phyloP scores from a whole-genome alignment of 2,888 invertebrate species.

The Tipula vernalis region DNA sequence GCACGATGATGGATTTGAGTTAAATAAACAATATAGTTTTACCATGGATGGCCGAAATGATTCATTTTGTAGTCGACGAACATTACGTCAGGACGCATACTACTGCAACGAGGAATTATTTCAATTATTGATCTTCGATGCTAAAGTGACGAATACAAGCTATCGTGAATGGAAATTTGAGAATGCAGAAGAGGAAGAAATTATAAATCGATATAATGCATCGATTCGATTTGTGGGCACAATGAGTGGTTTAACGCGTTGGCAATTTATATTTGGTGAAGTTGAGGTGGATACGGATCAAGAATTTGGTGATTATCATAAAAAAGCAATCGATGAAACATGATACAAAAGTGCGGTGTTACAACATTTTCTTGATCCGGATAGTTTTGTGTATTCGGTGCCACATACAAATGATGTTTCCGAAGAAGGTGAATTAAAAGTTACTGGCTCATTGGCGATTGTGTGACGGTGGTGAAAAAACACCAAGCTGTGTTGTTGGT shows the following conservation, averaged over 20 bases:
- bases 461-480: slow-evolving; percentile 64
- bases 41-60: slow-evolving; percentile 14
- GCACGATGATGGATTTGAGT: slow-evolving; percentile 25
- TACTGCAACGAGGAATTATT: slow-evolving; percentile 77
- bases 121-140: slow-evolving; percentile 77
- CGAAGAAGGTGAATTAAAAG: slow-evolving; percentile 44
- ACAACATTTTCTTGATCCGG: slow-evolving; percentile 63
- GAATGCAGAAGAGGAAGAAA: slow-evolving; percentile 37
- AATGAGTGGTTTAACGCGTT: slow-evolving; percentile 77
- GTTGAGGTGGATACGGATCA: slow-evolving; percentile 39
- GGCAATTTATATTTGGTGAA: slow-evolving; percentile 62
- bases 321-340: slow-evolving; percentile 70
- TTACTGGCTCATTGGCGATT: slow-evolving; percentile 74
- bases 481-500: slow-evolving; percentile 81
- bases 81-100: slow-evolving; percentile 49
- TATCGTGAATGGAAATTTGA: slow-evolving; percentile 44
- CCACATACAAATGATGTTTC: slow-evolving; percentile 41
- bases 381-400: slow-evolving; percentile 67
- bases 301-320: slow-evolving; percentile 64
- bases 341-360: slow-evolving; percentile 87
- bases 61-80: slow-evolving; percentile 51
- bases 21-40: slow-evolving; percentile 37
- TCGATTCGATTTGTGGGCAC: slow-evolving; percentile 74
- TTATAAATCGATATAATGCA: slow-evolving; percentile 57
- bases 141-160: slow-evolving; percentile 52